These are phyloP conservation scores for Heteromyza rotundicornis DNA, from an alignment of 2,888 invertebrate species.

Conservation along the genomic window DNA sequence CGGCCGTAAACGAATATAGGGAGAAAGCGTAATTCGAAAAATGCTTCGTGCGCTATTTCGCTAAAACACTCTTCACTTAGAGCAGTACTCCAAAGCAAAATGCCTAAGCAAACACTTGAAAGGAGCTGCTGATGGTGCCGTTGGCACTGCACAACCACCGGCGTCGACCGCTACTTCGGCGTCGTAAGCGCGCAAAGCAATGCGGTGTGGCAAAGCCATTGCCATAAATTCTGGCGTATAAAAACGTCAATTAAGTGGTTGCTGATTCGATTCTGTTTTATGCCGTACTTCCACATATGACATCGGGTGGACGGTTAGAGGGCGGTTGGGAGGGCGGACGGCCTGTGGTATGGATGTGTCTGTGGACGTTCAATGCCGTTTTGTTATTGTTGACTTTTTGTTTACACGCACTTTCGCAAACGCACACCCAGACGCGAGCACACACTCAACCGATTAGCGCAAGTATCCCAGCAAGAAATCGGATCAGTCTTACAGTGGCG, in stretches of 20 bases:
- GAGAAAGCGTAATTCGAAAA: not conserved
- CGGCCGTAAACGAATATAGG: not conserved
- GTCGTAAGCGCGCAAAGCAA: too few species aligned
- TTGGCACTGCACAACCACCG: too few species aligned
- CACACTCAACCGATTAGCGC: too few species aligned
- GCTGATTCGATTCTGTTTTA: conserved; percentile 30
- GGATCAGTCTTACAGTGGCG: too few species aligned
- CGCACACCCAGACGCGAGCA: conserved; percentile 27
- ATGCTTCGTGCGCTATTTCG: conserved; percentile 1
- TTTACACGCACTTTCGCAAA: conserved; percentile 6
- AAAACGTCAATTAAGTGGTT: conserved; percentile 38
- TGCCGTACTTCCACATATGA: conserved; percentile 20
- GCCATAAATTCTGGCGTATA: conserved; percentile 31
- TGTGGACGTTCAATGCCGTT: not conserved
- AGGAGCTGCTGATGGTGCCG: too few species aligned
- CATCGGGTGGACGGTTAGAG: not conserved
- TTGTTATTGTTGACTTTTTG: conserved; percentile 1
- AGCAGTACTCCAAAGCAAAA: not conserved
- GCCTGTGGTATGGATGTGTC: not conserved
- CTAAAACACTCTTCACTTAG: not conserved
- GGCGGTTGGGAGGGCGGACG: not conserved
- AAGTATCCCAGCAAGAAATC: too few species aligned
- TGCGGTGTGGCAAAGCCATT: conserved; percentile 8
- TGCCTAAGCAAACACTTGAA: not conserved
- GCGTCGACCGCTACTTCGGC: not conserved